phyloP scores from a whole-genome alignment of 1,140 invertebrate species.

The Zeugodacus cucurbitae region DNA sequence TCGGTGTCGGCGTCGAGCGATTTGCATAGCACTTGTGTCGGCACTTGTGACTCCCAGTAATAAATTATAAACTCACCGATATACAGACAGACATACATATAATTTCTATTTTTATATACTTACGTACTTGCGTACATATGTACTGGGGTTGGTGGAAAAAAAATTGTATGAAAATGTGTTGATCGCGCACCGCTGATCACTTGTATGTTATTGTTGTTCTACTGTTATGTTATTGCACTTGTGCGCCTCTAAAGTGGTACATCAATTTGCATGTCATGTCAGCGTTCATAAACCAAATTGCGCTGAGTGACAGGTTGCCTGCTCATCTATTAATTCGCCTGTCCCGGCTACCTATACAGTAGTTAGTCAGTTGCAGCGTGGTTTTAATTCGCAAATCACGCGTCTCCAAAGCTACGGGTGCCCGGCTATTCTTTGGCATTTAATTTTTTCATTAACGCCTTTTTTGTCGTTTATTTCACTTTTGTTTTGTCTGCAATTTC shows the following conservation, averaged over 20 bases:
- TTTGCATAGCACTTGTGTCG: background rate
- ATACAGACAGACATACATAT: no score
- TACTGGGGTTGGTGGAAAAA: background rate
- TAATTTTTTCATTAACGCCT: background rate
- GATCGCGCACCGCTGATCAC: background rate
- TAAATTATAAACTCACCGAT: no score
- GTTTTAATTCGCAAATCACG: constrained; percentile 16
- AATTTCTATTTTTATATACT: no score
- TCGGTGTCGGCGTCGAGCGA: background rate
- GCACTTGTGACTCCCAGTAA: background rate
- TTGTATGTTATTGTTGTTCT: background rate
- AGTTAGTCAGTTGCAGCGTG: background rate
- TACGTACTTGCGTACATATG: background rate
- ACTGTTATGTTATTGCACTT: background rate
- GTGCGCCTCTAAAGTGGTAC: background rate
- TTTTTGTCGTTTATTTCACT: background rate
- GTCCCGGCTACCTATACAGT: background rate
- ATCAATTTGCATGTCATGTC: constrained; percentile 19
- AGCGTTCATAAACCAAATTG: background rate
- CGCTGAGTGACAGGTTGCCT: constrained; percentile 19
- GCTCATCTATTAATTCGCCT: background rate
- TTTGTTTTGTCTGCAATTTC: background rate
- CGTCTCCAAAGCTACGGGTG: background rate
- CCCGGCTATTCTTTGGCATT: background rate
- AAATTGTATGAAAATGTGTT: background rate